phyloP scores from a whole-genome alignment of 2,113 vertebrate genomes.

The Apodemus speciosus region DNA sequence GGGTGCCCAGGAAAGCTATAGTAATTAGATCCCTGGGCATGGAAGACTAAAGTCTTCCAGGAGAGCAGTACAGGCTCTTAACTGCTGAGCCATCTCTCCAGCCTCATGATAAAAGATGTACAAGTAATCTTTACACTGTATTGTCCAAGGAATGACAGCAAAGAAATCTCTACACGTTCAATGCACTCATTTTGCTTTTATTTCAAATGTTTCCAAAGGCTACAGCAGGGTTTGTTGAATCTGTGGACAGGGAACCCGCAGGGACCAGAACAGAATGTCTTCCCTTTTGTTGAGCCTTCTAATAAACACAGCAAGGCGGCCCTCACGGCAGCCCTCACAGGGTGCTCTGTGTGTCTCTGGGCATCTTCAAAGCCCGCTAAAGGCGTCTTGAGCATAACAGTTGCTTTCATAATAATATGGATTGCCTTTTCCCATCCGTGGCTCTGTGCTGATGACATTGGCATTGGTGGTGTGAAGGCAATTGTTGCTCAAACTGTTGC shows the following conservation, averaged over 20 bases:
- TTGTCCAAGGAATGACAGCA: not conserved
- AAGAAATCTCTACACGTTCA: not conserved
- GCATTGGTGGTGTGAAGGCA: not conserved
- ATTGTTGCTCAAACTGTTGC: not conserved
- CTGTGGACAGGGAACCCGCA: not conserved
- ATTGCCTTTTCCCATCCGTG: not conserved
- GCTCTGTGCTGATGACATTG: fast-evolving
- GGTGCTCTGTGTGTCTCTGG: not conserved
- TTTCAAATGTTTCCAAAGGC: not conserved
- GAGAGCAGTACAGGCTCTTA: not conserved
- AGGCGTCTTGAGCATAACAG: not conserved
- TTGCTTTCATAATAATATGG: not conserved
- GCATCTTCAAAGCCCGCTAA: not conserved
- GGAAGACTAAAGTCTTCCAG: not conserved
- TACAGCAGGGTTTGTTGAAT: not conserved
- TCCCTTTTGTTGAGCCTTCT: not conserved
- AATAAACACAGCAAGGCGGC: not conserved
- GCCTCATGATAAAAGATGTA: not conserved
- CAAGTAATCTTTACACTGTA: not conserved
- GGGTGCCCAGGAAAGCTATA: not conserved
- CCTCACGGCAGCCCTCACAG: not conserved
- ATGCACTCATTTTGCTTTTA: not conserved
- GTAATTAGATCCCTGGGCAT: not conserved
- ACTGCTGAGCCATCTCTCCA: not conserved
- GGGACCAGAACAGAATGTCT: not conserved